phyloP scores from a whole-genome alignment of 2,113 vertebrate genomes.

The Amazona vittata region DNA sequence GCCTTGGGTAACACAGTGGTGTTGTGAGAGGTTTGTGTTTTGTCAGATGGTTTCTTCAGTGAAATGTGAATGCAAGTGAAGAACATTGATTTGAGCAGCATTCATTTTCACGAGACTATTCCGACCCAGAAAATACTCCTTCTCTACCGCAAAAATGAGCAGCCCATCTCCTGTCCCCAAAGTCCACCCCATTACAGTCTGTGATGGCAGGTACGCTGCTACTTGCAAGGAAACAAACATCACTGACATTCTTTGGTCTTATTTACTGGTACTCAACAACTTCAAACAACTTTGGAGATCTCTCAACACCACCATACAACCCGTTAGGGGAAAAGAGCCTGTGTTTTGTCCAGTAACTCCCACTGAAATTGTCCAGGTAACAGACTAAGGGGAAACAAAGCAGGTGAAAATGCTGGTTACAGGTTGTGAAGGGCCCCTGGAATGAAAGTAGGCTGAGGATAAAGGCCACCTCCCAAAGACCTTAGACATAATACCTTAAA shows the following conservation, averaged over 20 bases:
- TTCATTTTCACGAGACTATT: background rate
- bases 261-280: background rate
- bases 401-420: background rate
- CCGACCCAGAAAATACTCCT: background rate
- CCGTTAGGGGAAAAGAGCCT: background rate
- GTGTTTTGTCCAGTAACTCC: background rate
- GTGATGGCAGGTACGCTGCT: background rate
- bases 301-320: background rate
- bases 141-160: background rate
- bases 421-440: background rate
- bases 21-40: background rate
- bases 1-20: background rate
- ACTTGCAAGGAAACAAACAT: background rate
- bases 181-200: background rate
- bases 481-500: background rate
- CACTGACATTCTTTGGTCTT: background rate
- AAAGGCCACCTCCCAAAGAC: background rate
- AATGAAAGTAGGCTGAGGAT: background rate
- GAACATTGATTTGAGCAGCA: background rate
- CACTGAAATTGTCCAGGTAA: background rate
- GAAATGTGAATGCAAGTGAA: background rate
- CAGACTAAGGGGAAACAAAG: background rate
- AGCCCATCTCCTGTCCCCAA: background rate
- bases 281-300: background rate
- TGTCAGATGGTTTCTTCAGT: background rate